A percentile compares a stretch with the other conserved stretches of the same genome.
Conservation (phyloP, 2,888 invertebrate species). For the Scaptodrosophila latifasciaeformis region DNA sequence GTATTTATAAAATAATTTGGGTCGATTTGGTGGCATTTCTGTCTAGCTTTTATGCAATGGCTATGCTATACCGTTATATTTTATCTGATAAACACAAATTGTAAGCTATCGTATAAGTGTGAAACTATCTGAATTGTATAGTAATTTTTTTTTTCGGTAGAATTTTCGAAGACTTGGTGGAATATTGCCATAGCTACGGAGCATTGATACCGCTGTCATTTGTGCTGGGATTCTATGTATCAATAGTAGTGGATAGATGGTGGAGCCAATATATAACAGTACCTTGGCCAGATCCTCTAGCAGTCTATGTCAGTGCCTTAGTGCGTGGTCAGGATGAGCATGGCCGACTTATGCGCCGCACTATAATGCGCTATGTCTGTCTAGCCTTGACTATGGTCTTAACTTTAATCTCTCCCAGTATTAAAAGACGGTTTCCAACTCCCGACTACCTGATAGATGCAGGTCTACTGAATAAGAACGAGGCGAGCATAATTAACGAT, state of each 20-base stretch:
- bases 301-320: constrained; percentile 87
- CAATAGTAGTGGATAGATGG: constrained; percentile 93
- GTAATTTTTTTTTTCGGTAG: too few relatives aligned
- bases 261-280: constrained; percentile 89
- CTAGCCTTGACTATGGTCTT: constrained; percentile 89
- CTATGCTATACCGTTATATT: constrained; percentile 42
- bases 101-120: constrained; percentile 30
- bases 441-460: constrained; percentile 88
- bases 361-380: constrained; percentile 88
- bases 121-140: neutral
- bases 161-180: constrained; percentile 85
- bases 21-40: constrained; percentile 87
- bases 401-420: constrained; percentile 88
- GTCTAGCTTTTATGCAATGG: constrained; percentile 81
- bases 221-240: constrained; percentile 94
- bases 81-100: constrained; percentile 22
- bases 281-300: constrained; percentile 90
- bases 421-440: constrained; percentile 91
- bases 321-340: constrained; percentile 89
- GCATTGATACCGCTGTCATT: constrained; percentile 92
- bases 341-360: constrained; percentile 86
- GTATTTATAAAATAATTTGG: constrained; percentile 95
- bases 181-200: constrained; percentile 88
- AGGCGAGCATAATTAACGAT: constrained; percentile 84
- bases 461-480: constrained; percentile 86